Evolutionary conservation across 2,797 vertebrate genomes (phyloP), one percentile per base, ranked within the genome.

Genomic region (Parauchenoglanis punctatus): DNA sequence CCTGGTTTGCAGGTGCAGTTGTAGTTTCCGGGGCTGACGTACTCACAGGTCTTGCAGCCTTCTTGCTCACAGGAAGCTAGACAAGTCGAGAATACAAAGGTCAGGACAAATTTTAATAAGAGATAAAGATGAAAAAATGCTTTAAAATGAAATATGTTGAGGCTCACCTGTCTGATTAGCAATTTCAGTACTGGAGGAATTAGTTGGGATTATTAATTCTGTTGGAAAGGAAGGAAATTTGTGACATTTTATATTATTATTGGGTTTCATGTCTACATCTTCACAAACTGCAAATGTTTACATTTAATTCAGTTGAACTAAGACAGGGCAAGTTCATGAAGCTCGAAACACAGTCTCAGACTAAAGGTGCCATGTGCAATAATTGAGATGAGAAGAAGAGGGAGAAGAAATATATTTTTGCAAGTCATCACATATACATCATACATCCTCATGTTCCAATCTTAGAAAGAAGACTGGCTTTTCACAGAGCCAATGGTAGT

Each of bases 1-100:
- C 96, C 96, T 0, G 94, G 94, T 61, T 92, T 93, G 89, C 97
- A 97, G 1, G 96, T 96, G 89, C 96, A 97, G 91, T 95, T 95
- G 86, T 93, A 93, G 81, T 91, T 89, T 86, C 95, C 95, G 0
- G 93, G 91, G 84, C 93, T 91, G 90, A 92, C 94, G 89, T 94
- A 91, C 87, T 95, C 94, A 89, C 97, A 97, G 0, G 92, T 95
- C 90, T 94, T 94, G 58, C 96, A 97, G 63, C 93, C 94, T 15
- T 90, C 91, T 18, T 94, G 95, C 78, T 94, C 91, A 0, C 96
- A 97, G 58, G 84, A 86, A 65, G 89, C 95, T 52, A 91, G 85
- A 44, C 11, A 56, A 25, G 59, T 49, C 63, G 77, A 61, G 85
- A 88, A 82, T 52, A 72, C 3, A 83, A 58, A 44, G 85, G 8